Percentiles rank a stretch among this genome's conserved stretches.
Conservation (phyloP, 2,797 vertebrate species). For the Monodelphis domestica region DNA sequence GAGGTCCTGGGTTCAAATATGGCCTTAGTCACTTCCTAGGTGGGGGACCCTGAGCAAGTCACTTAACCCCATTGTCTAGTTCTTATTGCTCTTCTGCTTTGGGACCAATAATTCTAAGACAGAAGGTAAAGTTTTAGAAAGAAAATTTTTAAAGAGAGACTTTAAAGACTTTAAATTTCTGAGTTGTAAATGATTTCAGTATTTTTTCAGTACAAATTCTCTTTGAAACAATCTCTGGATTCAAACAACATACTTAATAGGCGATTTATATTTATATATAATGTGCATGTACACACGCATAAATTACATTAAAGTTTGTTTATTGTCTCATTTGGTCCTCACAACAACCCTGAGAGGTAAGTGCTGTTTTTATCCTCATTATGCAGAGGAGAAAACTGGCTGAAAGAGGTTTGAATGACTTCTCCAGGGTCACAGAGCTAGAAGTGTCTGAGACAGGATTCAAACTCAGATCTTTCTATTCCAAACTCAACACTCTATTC, state of each 20-base stretch:
- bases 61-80: too few relatives aligned
- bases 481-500: neutral
- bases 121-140: too few relatives aligned
- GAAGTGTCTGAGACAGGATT: neutral
- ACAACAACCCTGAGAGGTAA: neutral
- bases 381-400: neutral
- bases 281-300: too few relatives aligned
- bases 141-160: too few relatives aligned
- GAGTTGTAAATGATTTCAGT: neutral
- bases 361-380: neutral
- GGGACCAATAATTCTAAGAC: too few relatives aligned
- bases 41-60: too few relatives aligned
- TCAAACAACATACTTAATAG: neutral
- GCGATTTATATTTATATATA: too few relatives aligned
- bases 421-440: neutral
- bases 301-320: neutral
- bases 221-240: neutral
- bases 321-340: neutral
- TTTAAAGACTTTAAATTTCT: too few relatives aligned
- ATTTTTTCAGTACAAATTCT: neutral
- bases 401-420: neutral
- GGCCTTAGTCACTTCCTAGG: too few relatives aligned
- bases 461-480: neutral
- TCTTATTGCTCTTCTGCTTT: too few relatives aligned
- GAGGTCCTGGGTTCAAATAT: too few relatives aligned